Evolutionary conservation across 2,113 vertebrate species (phyloP).

Genomic region (Emydocephalus ijimae): DNA sequence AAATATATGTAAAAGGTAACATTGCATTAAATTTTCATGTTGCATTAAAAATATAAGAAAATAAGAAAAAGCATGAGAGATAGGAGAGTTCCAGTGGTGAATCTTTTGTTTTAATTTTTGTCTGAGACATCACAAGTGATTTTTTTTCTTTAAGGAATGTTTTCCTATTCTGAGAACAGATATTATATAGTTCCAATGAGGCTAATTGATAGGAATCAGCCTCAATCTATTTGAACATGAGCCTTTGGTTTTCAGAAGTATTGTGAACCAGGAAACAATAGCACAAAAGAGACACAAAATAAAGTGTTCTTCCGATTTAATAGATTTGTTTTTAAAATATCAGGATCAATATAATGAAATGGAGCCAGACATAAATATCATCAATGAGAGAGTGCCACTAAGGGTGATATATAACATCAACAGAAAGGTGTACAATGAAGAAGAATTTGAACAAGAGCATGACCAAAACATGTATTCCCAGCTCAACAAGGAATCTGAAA

Average conservation of each 20-base stretch:
- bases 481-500: neutral
- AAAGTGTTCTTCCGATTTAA: neutral
- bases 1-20: neutral
- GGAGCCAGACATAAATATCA: neutral
- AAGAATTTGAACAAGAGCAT: constrained; percentile 56
- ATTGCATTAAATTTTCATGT: neutral
- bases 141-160: neutral
- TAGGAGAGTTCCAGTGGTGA: neutral
- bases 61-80: neutral
- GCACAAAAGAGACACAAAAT: neutral
- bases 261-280: neutral
- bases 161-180: neutral
- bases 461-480: constrained; percentile 26
- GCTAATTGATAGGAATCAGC: neutral
- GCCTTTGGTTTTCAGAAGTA: neutral
- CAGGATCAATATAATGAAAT: constrained; percentile 27
- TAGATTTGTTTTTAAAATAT: neutral
- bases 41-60: neutral
- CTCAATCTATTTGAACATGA: neutral
- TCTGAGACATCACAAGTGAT: neutral
- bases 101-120: neutral
- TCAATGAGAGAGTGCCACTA: neutral
- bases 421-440: constrained; percentile 60
- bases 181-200: neutral
- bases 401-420: constrained; percentile 35